A percentile compares a stretch with the other conserved stretches of the same genome.
Conservation (phyloP, 1,140 invertebrate species). For the Sarcophaga bullata region DNA sequence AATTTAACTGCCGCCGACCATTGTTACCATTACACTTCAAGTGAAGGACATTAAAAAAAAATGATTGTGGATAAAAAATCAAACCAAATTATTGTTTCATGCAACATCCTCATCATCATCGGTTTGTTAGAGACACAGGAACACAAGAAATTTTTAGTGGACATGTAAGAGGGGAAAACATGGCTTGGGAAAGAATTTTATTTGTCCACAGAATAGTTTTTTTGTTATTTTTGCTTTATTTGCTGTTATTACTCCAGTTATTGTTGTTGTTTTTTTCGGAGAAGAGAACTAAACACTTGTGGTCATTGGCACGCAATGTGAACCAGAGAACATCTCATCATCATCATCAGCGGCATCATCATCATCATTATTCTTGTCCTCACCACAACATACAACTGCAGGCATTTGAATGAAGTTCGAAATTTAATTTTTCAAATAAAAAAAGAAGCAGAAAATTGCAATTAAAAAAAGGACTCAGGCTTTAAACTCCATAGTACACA, state of each 20-base stretch:
- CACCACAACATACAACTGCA: not conserved
- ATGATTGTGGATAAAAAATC: not conserved
- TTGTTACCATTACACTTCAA: too few relatives aligned
- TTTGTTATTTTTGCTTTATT: too few relatives aligned
- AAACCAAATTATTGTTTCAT: constrained; percentile 10
- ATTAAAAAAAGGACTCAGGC: not conserved
- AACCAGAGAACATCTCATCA: not conserved
- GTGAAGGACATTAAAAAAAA: too few relatives aligned
- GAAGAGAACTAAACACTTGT: constrained; percentile 33
- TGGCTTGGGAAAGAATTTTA: not conserved
- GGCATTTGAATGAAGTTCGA: constrained; percentile 10
- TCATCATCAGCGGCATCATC: not conserved
- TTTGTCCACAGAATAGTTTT: not conserved
- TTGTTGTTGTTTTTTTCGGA: not conserved
- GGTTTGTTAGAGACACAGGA: not conserved
- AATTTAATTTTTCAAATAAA: not conserved
- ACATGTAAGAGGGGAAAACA: not conserved
- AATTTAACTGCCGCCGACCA: too few relatives aligned
- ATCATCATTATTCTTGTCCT: not conserved
- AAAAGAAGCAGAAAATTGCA: not conserved
- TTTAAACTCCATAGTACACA: too few relatives aligned
- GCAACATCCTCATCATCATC: not conserved
- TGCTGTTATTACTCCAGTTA: not conserved
- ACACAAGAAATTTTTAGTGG: not conserved
- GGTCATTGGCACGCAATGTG: not conserved